Evolutionary conservation across 2,888 invertebrate genomes (phyloP).

Genomic region (Eucriotettix oculatus): DNA sequence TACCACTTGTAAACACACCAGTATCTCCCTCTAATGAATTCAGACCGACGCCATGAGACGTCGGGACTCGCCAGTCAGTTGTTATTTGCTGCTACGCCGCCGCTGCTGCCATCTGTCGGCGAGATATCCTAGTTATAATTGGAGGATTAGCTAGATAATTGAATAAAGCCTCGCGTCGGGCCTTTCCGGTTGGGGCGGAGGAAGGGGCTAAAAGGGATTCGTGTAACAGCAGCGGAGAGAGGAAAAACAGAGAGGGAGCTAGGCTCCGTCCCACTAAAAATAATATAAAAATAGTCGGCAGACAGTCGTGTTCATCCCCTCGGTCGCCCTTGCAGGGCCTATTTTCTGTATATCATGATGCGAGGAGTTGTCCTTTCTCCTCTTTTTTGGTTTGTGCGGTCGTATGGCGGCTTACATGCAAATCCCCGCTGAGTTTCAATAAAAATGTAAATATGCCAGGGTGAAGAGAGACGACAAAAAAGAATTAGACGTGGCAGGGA

Average conservation of each 20-base stretch:
- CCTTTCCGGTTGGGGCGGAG: neutral
- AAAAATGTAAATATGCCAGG: conserved; percentile 29
- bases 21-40: conserved; percentile 3
- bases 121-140: conserved; percentile 30
- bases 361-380: neutral
- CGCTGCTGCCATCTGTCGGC: conserved; percentile 7
- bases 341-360: conserved; percentile 9
- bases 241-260: too few species aligned
- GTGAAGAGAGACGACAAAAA: conserved; percentile 2
- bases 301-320: neutral
- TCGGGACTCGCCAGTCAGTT: conserved; percentile 6
- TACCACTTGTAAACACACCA: neutral
- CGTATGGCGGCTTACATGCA: conserved; percentile 11
- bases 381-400: neutral
- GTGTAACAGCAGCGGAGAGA: too few species aligned
- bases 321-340: neutral
- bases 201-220: neutral
- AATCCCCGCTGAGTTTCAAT: conserved; percentile 23
- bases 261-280: too few species aligned
- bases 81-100: neutral
- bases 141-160: conserved; percentile 53
- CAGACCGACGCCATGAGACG: conserved; percentile 1
- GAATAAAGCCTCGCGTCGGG: conserved; percentile 30
- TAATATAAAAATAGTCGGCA: too few species aligned
- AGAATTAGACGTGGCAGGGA: conserved; percentile 15